These are phyloP conservation scores for Uromys caudimaculatus DNA, from an alignment of 2,797 vertebrate genomes.

Conservation along the genomic window DNA sequence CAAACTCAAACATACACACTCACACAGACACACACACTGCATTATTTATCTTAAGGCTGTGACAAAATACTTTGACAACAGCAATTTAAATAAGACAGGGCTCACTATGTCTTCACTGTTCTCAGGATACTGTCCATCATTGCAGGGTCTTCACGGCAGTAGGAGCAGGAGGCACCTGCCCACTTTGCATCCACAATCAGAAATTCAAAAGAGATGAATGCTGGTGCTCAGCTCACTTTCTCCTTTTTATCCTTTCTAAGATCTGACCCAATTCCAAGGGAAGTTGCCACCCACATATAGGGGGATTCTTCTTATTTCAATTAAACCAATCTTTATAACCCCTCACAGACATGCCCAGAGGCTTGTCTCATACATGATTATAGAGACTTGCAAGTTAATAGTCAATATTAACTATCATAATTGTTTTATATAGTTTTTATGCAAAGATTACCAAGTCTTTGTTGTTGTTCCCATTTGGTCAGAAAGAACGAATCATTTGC, in stretches of 20 bases:
- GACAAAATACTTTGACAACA: background rate
- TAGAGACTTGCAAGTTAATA: background rate
- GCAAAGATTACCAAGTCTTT: background rate
- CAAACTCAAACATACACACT: background rate
- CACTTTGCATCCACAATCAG: background rate
- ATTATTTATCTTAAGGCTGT: background rate
- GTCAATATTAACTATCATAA: background rate
- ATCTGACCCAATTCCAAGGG: background rate
- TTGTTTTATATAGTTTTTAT: background rate
- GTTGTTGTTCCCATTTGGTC: background rate
- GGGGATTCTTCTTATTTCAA: background rate
- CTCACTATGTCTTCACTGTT: background rate
- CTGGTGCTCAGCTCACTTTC: background rate
- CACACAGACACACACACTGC: background rate
- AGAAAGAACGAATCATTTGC: background rate
- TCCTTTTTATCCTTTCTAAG: background rate
- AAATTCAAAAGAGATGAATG: background rate
- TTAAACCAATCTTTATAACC: background rate
- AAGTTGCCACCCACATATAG: background rate
- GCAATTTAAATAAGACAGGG: background rate
- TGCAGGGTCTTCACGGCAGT: background rate
- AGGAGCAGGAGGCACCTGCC: background rate
- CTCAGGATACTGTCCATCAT: no score
- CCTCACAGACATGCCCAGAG: background rate
- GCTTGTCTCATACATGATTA: background rate